Base-by-base conservation (phyloP, 2,113 vertebrate species). In the Podarcis muralis region DNA sequence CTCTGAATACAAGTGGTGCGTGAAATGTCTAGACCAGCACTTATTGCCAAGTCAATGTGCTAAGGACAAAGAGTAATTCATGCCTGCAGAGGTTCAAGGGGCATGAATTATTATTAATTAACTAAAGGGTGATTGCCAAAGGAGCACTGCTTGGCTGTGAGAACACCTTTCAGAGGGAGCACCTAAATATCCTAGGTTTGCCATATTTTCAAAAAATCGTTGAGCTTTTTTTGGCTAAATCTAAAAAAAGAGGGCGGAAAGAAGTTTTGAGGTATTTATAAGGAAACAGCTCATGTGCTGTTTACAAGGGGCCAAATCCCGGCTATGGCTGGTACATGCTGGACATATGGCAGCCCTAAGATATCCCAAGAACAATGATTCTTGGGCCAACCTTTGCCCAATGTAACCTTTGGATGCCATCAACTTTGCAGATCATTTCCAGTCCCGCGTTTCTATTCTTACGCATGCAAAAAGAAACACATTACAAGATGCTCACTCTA, bases 401-500 rank as follows among this genome's bases (percentile, higher is more conserved):
- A 20, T 20, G 59, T 13, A 35, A 32, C 20, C 9, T 6, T 65
- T 86, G 30, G 40, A 25, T 27, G 62, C n/a, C 3, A 23, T 40
- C 79, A 62, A n/a, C 27, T 80, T 25, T 68, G 22, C 71, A 69
- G n/a, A 12, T 71, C 37, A 35, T 65, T 83, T 83, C 57, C 13
- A 25, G 53, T n/a, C 9, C 2, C 27, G 8, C 3, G 6, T 15
- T 27, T 13, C 9, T 75, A 43, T 65, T 66, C 71, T 83, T 75
- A 81, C 3, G 18, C 20, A 43, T 76, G 20, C 68, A 82, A 82
- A 65, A 53, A 74, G 69, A 13, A 75, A 43, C 27, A 71, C 11
- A 72, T 90, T 40, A 2, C 0, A 0, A 0, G 23, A 81, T 23
- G 65, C 23, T 40, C 66, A 18, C 13, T 48, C 16, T 13, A 66